Base-by-base conservation (phyloP, 2,113 vertebrate species). In the Seriola quinqueradiata region DNA sequence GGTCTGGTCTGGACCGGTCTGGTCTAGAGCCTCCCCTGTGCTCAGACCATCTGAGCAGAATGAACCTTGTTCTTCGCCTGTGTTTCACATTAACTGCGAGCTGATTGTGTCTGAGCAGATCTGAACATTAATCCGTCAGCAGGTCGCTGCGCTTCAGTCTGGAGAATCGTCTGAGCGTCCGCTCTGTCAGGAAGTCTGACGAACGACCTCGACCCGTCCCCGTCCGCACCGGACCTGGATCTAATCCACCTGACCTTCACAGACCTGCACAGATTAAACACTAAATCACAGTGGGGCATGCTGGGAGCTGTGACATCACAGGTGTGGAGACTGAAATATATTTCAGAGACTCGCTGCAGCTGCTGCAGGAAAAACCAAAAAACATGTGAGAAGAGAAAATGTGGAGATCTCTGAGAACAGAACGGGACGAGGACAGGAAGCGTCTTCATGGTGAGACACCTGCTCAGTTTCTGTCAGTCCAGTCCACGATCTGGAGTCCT, bases 251-350 rank as follows among this genome's bases (percentile, higher is more conserved):
- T 19, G 83, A 83, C 83, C 80, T 75, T 83, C 82, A 25, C 11
- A 71, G 75, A 79, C 75, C 61, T 48, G 70, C 60, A 23, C 81
- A 83, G 80, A 86, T 83, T 83, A 83, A 77, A 89, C 77, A 55
- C 65, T 83, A 81, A 86, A 84, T 89, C 87, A 89, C 60, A 60
- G 1, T 3, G 8, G 66, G 61, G 76, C 71, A 71, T 77, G 79
- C 66, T 79, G 70, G 75, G 71, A 88, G 79, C 38, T 61, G 17
- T 52, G 75, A 52, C 65, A 52, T 71, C 78, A 57, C 36, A 66
- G 65, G 13, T 34, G 64, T 61, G 58, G 14, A 54, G 14, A 32
- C 40, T 46, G 14, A 71, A 64, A 28, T 28, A 28, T 28, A 28
- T 28, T 28, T 28, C 28, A 34, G 50, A 58, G 57, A 58, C 44